phyloP scores from a whole-genome alignment of 2,113 vertebrate genomes.

The Platichthys flesus region DNA sequence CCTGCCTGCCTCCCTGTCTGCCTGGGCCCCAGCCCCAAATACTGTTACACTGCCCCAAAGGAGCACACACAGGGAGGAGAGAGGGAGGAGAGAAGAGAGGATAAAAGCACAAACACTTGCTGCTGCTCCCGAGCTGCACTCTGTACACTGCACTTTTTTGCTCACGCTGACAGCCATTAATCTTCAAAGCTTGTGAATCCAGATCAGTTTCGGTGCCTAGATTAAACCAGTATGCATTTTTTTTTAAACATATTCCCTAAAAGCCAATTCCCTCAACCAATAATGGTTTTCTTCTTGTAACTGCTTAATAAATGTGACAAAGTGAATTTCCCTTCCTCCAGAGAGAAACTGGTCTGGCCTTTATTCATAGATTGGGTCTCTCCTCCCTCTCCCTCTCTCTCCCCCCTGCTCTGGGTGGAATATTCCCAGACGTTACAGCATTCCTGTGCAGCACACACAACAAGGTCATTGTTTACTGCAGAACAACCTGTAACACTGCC shows the following conservation, averaged over 20 bases:
- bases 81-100: constrained; percentile 9
- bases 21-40: constrained; percentile 69
- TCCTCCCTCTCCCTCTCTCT: constrained; percentile 13
- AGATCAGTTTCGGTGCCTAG: constrained; percentile 39
- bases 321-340: constrained; percentile 53
- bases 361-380: constrained; percentile 41
- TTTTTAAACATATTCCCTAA: constrained; percentile 42
- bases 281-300: constrained; percentile 50
- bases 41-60: constrained; percentile 75
- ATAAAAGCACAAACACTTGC: constrained; percentile 58
- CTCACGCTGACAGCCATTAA: constrained; percentile 46
- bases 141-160: constrained; percentile 32
- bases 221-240: constrained; percentile 42
- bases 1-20: constrained; percentile 41
- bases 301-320: constrained; percentile 64
- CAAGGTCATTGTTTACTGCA: constrained; percentile 87
- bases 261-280: constrained; percentile 42
- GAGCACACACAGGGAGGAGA: constrained; percentile 48
- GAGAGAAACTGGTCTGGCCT: constrained; percentile 51
- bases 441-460: constrained; percentile 85
- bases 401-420: constrained; percentile 69
- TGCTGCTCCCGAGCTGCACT: constrained; percentile 35
- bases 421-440: constrained; percentile 85
- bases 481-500: constrained; percentile 86
- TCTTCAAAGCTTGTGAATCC: constrained; percentile 43